Conservation (phyloP, 2,888 invertebrate genomes). For the Tubulanus polymorphus region DNA sequence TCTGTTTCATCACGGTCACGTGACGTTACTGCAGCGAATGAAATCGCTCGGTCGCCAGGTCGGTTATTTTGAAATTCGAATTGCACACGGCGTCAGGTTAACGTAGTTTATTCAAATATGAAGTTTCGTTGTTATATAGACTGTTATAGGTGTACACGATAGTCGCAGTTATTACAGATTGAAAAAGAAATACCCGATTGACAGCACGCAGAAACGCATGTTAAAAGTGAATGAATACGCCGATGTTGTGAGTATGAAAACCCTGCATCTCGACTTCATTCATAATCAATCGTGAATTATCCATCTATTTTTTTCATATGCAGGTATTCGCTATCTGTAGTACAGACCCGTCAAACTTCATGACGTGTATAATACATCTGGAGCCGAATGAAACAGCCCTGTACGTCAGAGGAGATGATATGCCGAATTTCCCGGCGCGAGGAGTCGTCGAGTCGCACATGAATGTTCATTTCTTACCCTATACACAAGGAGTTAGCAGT, state of each 20-base stretch:
- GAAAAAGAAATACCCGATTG: slow-evolving; percentile 39
- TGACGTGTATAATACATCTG: slow-evolving; percentile 30
- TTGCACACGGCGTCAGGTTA: too few species aligned
- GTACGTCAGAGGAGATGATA: slow-evolving; percentile 44
- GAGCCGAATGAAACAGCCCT: slow-evolving; percentile 25
- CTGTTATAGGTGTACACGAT: slow-evolving; percentile 40
- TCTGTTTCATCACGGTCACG: slow-evolving; percentile 40
- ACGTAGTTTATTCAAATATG: too few species aligned
- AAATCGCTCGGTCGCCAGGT: slow-evolving; percentile 35
- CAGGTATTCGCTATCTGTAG: slow-evolving; percentile 41
- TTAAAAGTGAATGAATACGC: slow-evolving; percentile 40
- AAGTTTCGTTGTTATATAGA: slow-evolving; percentile 22
- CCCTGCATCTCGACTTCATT: neutral
- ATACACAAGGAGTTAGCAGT: slow-evolving; percentile 28
- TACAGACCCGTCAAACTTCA: slow-evolving; percentile 36
- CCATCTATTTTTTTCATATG: neutral
- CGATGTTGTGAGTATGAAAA: slow-evolving; percentile 28
- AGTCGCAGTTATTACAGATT: slow-evolving; percentile 36
- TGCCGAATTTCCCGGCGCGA: slow-evolving; percentile 41
- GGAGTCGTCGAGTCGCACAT: slow-evolving; percentile 35
- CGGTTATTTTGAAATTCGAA: too few species aligned
- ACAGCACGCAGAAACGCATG: slow-evolving; percentile 38
- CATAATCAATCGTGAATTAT: slow-evolving; percentile 1
- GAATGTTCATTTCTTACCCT: slow-evolving; percentile 40
- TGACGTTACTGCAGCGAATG: slow-evolving; percentile 30